A percentile compares a stretch with the other conserved stretches of the same genome.
phyloP scores from a whole-genome alignment of 2,113 vertebrate genomes.

The Apodemus speciosus region DNA sequence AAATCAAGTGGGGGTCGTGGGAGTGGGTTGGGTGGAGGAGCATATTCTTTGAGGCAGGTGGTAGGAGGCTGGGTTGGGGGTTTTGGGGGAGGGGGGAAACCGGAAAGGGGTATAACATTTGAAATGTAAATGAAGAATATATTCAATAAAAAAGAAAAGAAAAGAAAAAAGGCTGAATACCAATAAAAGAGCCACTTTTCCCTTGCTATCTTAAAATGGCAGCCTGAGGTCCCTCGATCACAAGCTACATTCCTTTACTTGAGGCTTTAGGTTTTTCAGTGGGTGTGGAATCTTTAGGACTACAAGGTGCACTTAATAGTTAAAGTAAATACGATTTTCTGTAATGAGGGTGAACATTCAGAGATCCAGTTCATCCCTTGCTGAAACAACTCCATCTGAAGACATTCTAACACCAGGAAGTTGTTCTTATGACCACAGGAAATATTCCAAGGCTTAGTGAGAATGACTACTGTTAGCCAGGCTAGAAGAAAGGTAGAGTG shows the following conservation, averaged over 20 bases:
- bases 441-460: not conserved
- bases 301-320: not conserved
- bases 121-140: too few relatives aligned
- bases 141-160: too few relatives aligned
- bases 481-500: not conserved
- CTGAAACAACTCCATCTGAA: slow-evolving; percentile 1
- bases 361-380: not conserved
- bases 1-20: too few relatives aligned
- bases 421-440: not conserved
- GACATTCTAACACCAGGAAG: not conserved
- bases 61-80: too few relatives aligned
- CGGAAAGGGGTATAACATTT: too few relatives aligned
- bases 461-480: not conserved
- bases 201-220: not conserved
- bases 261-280: not conserved
- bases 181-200: not conserved
- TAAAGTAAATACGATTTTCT: slow-evolving; percentile 20
- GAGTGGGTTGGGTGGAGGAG: too few relatives aligned
- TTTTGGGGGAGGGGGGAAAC: too few relatives aligned
- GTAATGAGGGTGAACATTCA: slow-evolving; percentile 11
- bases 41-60: too few relatives aligned
- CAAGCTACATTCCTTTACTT: not conserved
- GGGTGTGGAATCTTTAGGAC: not conserved
- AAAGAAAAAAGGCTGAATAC: not conserved
- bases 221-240: not conserved